Conservation (phyloP, 1,140 invertebrate genomes). For the Aporrectodea caliginosa region DNA sequence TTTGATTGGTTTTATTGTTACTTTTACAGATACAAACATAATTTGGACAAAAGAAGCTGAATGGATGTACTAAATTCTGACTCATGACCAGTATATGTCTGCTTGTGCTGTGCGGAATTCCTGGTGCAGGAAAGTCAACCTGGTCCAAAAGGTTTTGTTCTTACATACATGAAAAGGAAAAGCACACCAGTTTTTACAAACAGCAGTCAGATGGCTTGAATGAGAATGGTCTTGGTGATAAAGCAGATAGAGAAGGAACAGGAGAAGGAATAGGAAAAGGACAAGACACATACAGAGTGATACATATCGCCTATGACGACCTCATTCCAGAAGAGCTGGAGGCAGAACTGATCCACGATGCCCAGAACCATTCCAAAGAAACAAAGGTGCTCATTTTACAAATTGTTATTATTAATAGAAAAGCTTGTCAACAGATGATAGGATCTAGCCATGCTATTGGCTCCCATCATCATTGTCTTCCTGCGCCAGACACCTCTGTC, state of each 20-base stretch:
- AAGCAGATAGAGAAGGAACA: neutral
- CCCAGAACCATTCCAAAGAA: neutral
- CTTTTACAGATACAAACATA: no score
- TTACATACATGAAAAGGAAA: neutral
- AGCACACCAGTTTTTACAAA: neutral
- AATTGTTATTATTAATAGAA: neutral
- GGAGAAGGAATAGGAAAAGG: no score
- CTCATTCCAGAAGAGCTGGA: neutral
- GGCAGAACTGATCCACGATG: neutral
- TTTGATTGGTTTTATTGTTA: no score
- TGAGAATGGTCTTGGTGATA: neutral
- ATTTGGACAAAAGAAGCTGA: no score
- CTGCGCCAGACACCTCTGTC: no score
- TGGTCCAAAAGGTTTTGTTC: neutral
- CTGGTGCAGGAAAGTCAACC: neutral
- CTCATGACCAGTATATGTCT: no score
- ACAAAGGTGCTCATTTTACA: neutral
- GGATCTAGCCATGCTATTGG: no score
- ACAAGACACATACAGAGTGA: neutral
- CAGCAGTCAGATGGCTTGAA: neutral
- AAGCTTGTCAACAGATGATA: no score
- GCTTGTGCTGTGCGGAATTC: neutral
- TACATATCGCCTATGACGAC: neutral
- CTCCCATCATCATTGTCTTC: no score
- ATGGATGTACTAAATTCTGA: no score